Evolutionary conservation across 23 tunicate species (phyloP).

Genomic region (Corella eumyota): DNA sequence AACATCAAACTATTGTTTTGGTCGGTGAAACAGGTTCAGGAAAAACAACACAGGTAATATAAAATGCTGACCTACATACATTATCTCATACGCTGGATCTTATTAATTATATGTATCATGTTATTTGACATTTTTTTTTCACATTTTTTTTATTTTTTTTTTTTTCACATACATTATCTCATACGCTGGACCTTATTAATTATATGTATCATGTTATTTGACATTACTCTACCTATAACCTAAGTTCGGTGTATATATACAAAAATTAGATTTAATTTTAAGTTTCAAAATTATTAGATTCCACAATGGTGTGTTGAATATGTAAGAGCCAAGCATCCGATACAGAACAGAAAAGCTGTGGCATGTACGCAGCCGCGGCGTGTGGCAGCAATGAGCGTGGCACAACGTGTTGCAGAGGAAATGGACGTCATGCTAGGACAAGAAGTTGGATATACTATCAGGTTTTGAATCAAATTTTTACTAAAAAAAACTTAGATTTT

Average conservation of each 20-base stretch:
- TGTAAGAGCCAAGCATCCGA: conserved; percentile 35
- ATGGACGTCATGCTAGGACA: conserved; percentile 96
- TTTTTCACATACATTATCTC: too few species aligned
- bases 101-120: background rate
- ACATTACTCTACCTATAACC: too few species aligned
- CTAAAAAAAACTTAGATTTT: too few species aligned
- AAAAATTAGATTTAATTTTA: too few species aligned
- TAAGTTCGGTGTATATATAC: too few species aligned
- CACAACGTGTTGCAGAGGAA: conserved; percentile 97
- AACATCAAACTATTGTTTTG: conserved; percentile 74
- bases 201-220: background rate
- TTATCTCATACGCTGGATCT: background rate
- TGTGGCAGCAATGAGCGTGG: conserved; percentile 99
- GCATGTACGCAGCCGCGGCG: conserved; percentile 97
- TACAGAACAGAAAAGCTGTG: conserved; percentile 49
- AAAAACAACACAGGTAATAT: conserved; percentile 89
- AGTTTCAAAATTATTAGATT: too few species aligned
- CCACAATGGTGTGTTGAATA: conserved; percentile 98
- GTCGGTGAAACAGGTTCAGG: conserved; percentile 98
- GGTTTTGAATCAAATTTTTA: conserved; percentile 24
- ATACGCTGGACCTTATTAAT: background rate
- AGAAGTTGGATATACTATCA: conserved; percentile 92
- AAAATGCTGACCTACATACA: too few species aligned
- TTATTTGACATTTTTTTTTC: background rate
- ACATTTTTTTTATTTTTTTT: too few species aligned